Base-by-base conservation (phyloP, 2,113 vertebrate species). In the Phalacrocorax pelagicus region DNA sequence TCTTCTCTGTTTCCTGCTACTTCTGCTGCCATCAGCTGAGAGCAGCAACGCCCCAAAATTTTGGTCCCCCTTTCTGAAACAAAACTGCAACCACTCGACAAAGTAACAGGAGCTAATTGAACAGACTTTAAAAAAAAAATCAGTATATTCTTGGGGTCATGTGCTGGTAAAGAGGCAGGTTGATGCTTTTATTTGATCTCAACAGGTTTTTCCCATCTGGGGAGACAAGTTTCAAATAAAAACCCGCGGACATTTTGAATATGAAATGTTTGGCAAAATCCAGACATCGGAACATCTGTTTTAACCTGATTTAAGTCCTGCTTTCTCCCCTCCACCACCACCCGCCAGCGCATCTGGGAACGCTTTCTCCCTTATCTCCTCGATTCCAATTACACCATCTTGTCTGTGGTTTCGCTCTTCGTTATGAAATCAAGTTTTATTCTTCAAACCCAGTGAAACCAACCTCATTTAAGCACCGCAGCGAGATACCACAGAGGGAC, bases 371-470 rank as follows among this genome's bases (percentile, higher is more conserved):
- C 90, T 98, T 97, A 96, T 97, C 97, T 93, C 85, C 55, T 20
- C 4, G 1, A 87, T 84, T 70, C 79, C 93, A 71, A 34, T 88
- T 88, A 92, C 97, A 93, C 94, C 79, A 90, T 74, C 94, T 75
- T 9, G 17, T 40, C 97, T 90, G 96, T 49, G 97, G 91, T 97
- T 97, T 98, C 91, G 6, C 94, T 96, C 86, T 94, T 94, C 16
- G 0, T 92, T 94, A 79, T 67, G 90, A 96, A 98, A 96, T 65
- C 61, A 22, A 86, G 91, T 77, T 96, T 95, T 81, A 80, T 94
- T 98, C 92, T 78, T 81, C 94, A 94, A 95, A 66, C 20, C 44
- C 86, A 38, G 67, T 44, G 81, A 96, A 96, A 98, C 54, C 84
- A 57, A 94, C 67, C 81, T 81, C 86, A 95, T 97, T 95, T 95